A percentile compares a stretch with the other conserved stretches of the same genome.
Evolutionary conservation across 1,140 invertebrate species (phyloP).

Genomic region (Lethrus apterus): DNA sequence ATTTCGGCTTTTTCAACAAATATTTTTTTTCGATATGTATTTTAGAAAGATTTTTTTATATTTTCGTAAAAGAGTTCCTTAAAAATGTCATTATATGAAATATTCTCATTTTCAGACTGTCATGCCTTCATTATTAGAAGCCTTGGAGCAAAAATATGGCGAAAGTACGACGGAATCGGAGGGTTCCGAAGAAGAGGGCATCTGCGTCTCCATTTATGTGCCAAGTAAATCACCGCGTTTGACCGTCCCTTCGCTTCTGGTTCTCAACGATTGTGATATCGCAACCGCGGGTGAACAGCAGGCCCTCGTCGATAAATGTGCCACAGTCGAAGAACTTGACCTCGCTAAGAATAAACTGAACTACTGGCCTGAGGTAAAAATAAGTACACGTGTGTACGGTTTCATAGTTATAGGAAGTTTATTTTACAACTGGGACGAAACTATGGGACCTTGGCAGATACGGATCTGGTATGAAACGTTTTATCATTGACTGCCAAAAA

Average conservation of each 20-base stretch:
- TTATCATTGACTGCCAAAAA: no score
- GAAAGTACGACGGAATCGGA: slow-evolving; percentile 49
- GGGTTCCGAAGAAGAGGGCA: slow-evolving; percentile 46
- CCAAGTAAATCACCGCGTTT: slow-evolving; percentile 69
- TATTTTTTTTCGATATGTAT: not conserved
- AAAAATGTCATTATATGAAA: not conserved
- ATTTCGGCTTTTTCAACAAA: not conserved
- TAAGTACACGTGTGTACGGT: no score
- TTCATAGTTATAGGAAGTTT: not conserved
- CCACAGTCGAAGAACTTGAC: slow-evolving; percentile 80
- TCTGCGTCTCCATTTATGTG: slow-evolving; percentile 71
- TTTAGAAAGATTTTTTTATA: not conserved
- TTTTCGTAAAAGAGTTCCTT: not conserved
- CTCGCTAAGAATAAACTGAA: slow-evolving; percentile 82
- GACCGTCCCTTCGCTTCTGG: slow-evolving; percentile 72
- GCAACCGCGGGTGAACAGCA: slow-evolving; percentile 74
- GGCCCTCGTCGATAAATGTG: slow-evolving; percentile 71
- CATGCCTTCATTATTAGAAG: slow-evolving; percentile 79
- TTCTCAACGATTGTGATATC: slow-evolving; percentile 84
- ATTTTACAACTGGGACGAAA: not conserved
- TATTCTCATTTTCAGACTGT: slow-evolving; percentile 23
- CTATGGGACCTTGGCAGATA: no score
- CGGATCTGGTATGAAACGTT: no score
- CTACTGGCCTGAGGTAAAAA: slow-evolving; percentile 71
- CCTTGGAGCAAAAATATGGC: slow-evolving; percentile 76